Evolutionary conservation across 1,140 invertebrate species (phyloP).

Genomic region (Aphelinus certus): DNA sequence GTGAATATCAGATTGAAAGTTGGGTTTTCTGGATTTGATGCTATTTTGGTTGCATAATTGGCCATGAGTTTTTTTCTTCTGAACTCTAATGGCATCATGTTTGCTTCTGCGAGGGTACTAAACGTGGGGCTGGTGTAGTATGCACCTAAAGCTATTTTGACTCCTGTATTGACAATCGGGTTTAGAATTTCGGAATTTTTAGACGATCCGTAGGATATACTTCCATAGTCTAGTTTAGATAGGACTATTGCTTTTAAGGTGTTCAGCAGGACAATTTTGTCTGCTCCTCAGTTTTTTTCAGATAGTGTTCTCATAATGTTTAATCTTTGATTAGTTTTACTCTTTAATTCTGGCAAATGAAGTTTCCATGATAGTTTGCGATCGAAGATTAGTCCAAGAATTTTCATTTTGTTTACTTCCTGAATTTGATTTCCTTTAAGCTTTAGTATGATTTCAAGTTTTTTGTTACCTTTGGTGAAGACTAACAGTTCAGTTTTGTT

Average conservation of each 20-base stretch:
- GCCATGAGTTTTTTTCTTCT: no score
- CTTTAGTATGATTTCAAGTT: neutral
- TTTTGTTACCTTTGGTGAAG: conserved; percentile 10
- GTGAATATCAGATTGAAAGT: no score
- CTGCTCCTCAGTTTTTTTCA: neutral
- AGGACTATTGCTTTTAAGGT: conserved; percentile 35
- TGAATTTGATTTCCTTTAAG: conserved; percentile 5
- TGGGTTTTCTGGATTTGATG: no score
- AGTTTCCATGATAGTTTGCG: conserved; percentile 40
- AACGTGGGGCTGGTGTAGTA: neutral
- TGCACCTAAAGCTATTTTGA: neutral
- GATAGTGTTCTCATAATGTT: conserved; percentile 10
- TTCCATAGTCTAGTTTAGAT: conserved; percentile 45
- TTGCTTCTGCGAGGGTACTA: neutral
- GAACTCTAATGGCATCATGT: neutral
- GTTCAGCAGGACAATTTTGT: neutral
- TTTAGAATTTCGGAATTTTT: conserved; percentile 29
- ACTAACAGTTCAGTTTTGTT: conserved; percentile 19
- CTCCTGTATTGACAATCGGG: neutral
- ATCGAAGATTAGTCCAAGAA: conserved; percentile 42
- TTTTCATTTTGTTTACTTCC: conserved; percentile 25
- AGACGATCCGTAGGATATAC: no score
- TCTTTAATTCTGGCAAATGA: conserved; percentile 39
- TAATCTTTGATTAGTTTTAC: conserved; percentile 30
- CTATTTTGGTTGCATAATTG: no score